phyloP scores from a whole-genome alignment of 2,797 vertebrate species.

The Caiman crocodilus region DNA sequence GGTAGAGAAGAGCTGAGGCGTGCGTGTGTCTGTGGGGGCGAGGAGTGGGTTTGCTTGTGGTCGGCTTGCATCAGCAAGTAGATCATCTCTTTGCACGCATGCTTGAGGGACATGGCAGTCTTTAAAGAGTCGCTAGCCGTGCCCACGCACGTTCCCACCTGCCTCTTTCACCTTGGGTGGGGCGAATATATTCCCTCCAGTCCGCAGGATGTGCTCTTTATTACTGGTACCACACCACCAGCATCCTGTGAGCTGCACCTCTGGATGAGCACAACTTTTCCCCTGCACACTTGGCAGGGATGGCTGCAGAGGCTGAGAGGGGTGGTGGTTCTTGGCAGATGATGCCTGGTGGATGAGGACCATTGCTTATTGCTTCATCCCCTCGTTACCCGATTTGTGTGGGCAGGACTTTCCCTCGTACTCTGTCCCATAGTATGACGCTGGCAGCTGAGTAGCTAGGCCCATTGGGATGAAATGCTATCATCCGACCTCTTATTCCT shows the following conservation, averaged over 20 bases:
- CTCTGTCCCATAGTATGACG: not conserved
- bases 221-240: not conserved
- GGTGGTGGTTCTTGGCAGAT: not conserved
- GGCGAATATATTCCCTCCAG: not conserved
- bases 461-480: not conserved
- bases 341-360: not conserved
- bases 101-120: not conserved
- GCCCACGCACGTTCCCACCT: not conserved
- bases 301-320: not conserved
- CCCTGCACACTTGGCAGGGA: not conserved
- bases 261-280: not conserved
- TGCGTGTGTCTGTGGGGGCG: not conserved
- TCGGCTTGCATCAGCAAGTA: not conserved
- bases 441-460: not conserved
- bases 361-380: not conserved
- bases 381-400: not conserved
- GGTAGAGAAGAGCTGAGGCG: constrained; percentile 1
- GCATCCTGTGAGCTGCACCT: not conserved
- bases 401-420: not conserved
- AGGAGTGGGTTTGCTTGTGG: not conserved
- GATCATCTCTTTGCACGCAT: not conserved
- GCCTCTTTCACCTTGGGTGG: not conserved
- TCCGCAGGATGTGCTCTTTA: not conserved
- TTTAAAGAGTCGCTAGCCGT: not conserved
- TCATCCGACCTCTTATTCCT: not conserved